phyloP scores from a whole-genome alignment of 2,797 vertebrate genomes.

The Cuniculus paca region DNA sequence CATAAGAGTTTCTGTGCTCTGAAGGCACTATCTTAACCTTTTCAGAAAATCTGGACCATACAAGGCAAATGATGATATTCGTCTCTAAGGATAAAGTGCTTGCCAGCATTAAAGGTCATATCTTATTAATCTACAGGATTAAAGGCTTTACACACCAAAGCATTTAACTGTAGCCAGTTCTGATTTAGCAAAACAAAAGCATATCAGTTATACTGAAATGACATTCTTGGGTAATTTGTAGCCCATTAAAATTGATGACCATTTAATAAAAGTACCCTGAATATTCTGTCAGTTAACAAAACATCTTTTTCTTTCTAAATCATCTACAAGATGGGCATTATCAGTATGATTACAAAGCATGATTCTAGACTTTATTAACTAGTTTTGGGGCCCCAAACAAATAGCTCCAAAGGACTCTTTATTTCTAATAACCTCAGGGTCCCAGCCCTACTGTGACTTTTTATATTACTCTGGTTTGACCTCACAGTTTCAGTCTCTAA shows the following conservation, averaged over 20 bases:
- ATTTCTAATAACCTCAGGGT: not conserved
- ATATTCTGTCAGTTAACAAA: not conserved
- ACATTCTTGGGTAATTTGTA: slow-evolving; percentile 13
- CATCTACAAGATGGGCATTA: not conserved
- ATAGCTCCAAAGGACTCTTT: not conserved
- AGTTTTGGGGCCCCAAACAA: not conserved
- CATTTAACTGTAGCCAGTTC: not conserved
- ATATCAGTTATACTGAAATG: not conserved
- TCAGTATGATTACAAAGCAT: not conserved
- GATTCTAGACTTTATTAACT: not conserved
- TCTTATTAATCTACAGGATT: slow-evolving; percentile 81
- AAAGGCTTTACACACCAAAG: slow-evolving; percentile 54
- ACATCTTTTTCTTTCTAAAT: not conserved
- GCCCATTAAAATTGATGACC: slow-evolving; percentile 6
- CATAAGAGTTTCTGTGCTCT: slow-evolving; percentile 76
- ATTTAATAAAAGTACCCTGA: slow-evolving; percentile 14
- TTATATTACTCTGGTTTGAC: not conserved
- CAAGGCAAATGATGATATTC: slow-evolving; percentile 77
- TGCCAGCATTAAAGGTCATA: slow-evolving; percentile 80
- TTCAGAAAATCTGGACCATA: slow-evolving; percentile 75
- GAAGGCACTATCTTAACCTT: slow-evolving; percentile 82
- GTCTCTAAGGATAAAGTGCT: slow-evolving; percentile 75
- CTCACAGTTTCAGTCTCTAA: not conserved
- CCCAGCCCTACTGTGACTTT: not conserved
- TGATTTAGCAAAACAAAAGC: slow-evolving; percentile 35